Evolutionary conservation across 2,888 invertebrate genomes (phyloP), one percentile per base, ranked within the genome.

Genomic region (Lymantria monacha): DNA sequence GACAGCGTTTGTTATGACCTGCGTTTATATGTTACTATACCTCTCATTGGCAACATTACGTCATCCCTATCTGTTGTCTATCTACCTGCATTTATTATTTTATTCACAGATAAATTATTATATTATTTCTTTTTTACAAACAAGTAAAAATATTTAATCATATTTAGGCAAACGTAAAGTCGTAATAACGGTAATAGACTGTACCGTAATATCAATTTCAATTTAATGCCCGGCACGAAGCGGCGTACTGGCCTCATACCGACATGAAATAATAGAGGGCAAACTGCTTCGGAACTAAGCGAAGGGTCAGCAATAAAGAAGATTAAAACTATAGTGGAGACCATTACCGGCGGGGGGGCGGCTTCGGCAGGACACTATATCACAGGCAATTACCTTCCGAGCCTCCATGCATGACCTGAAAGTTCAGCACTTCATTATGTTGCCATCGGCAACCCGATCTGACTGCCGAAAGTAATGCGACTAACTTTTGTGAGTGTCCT

Each of bases 371-470:
- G 66, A 67, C 78, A 79, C 74, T 85, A 85, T 82, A 84, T 86
- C 81, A 85, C 70, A 59, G 60, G 72, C 79, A 83, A 85, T 85
- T 83, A 80, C 79, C 70, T 67, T 70, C 64, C 63, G 57, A 72
- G 68, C 64, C 66, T 69, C 59, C 79, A 81, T 80, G 83, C 85
- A 85, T 79, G 85, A 85, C 84, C 85, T 80, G 83, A 81, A 87
- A 87, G 81, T 85, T 86, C 83, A 85, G 77, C 78, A 83, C 85
- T 87, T 87, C 85, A 89, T 87, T 87, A 86, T 76, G 65, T 69
- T 62, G 66, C 75, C 77, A 82, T 81, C 78, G 72, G 74, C 76
- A 78, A 77, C 81, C 76, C 81, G 75, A 81, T 83, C 77, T 66
- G 61, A 66, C 69, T 59, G 52, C 59, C 59, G 68, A 69, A 73